Base-by-base conservation (phyloP, 2,888 invertebrate species). In the Tiliacea aurago region DNA sequence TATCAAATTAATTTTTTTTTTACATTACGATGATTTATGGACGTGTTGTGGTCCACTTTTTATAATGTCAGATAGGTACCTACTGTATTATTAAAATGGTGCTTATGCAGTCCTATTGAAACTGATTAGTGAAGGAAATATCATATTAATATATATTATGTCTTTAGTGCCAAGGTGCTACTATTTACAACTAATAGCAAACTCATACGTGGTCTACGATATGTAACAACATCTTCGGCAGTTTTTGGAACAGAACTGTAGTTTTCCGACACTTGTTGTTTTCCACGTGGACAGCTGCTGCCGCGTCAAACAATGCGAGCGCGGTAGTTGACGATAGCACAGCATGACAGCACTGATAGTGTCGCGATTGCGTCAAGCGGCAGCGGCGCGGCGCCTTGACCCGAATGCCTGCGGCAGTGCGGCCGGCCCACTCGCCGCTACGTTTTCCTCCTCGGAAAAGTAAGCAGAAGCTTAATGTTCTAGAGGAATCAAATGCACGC, bases 371-470 rank as follows among this genome's bases (percentile, higher is more conserved):
- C 94, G 94, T 94, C 93, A 93, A 83, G 88, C 85, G 81, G 76
- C 43, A 23, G 61, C 53, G 68, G 62, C 73, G 83, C 89, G 92
- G 83, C 89, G 92, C 95, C 95, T 95, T 95, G 95, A 95, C 95
- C 95, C 89, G 92, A 90, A 92, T 95, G 93, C 86, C 59, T 72
- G 83, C 76, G 81, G 71, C 76, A 78, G 72, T 81, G 68, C 53
- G 61, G 84, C 81, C 69, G 49, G 67, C 80, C 45, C 51, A 86
- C 83, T 84, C 79, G 78, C 88, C 85, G 63, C 77, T 55, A 55
- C 71, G 80, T 88, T 87, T 86, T 89, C 89, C 88, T 88, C 87
- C 76, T 86, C 75, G 64, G 71, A 80, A 85, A 86, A 84, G 84
- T 71, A 80, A 70, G 63, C 76, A 75, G 66, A 62, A 73, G 47